A percentile compares a stretch with the other conserved stretches of the same genome.
phyloP scores from a whole-genome alignment of 2,797 vertebrate genomes.

The Artibeus lituratus region DNA sequence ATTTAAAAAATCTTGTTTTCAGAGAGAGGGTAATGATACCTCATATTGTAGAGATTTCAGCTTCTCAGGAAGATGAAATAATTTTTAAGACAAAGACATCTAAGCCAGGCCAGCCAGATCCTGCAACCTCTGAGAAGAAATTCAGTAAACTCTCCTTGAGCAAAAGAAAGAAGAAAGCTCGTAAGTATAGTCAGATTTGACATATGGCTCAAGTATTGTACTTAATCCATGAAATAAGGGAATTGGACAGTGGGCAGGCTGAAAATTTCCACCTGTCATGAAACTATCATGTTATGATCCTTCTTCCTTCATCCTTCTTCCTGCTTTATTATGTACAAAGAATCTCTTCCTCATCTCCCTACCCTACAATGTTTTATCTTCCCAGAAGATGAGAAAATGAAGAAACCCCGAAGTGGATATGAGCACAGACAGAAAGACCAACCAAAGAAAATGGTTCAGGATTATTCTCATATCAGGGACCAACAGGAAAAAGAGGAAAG shows the following conservation, averaged over 20 bases:
- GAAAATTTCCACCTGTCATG: background rate
- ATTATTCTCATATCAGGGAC: slow-evolving; percentile 45
- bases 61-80: slow-evolving; percentile 13
- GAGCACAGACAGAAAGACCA: slow-evolving; percentile 56
- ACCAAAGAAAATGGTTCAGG: slow-evolving; percentile 52
- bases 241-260: background rate
- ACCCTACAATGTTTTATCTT: slow-evolving; percentile 28
- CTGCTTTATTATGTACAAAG: slow-evolving; percentile 7
- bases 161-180: slow-evolving; percentile 44
- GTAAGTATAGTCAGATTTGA: slow-evolving; percentile 55
- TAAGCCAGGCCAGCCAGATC: background rate
- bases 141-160: background rate
- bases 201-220: background rate
- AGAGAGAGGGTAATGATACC: slow-evolving; percentile 44
- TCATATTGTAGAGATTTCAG: background rate
- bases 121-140: slow-evolving; percentile 41
- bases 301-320: background rate
- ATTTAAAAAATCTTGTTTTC: slow-evolving; percentile 50
- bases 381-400: slow-evolving; percentile 60
- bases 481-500: slow-evolving; percentile 51
- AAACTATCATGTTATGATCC: background rate
- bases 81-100: background rate
- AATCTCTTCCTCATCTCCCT: background rate
- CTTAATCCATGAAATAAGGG: background rate
- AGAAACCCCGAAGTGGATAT: slow-evolving; percentile 39